These are phyloP conservation scores for Pollicipes pollicipes DNA, from an alignment of 1,140 invertebrate genomes.

Conservation along the genomic window DNA sequence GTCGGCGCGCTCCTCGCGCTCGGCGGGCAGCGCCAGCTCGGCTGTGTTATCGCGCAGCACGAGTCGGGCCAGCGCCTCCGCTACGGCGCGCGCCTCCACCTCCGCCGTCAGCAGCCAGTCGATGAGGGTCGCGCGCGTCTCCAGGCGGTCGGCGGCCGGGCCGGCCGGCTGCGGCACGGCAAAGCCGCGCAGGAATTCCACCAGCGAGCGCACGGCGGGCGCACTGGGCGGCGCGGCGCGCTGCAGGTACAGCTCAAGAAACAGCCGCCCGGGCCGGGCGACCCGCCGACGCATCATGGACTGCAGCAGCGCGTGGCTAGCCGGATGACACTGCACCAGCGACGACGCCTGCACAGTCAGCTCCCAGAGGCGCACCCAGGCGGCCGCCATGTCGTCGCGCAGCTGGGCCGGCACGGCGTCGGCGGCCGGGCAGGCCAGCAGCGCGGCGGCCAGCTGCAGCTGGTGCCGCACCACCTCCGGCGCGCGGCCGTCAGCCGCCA, in stretches of 20 bases:
- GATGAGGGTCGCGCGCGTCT: neutral
- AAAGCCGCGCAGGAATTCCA: neutral
- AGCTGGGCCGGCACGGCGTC: neutral
- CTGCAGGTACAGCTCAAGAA: neutral
- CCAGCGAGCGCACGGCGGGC: neutral
- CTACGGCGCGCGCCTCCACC: neutral
- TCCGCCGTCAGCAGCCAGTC: neutral
- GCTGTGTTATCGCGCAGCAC: neutral
- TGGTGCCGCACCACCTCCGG: neutral
- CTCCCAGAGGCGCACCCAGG: neutral
- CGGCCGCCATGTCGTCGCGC: neutral
- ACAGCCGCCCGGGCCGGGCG: neutral
- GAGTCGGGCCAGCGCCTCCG: neutral
- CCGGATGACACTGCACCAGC: neutral
- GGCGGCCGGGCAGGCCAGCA: neutral
- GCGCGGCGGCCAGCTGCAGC: neutral
- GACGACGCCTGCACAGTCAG: neutral
- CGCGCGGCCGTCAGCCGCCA: neutral
- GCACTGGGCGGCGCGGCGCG: too few relatives aligned
- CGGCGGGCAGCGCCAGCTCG: neutral
- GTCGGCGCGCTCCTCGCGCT: too few relatives aligned
- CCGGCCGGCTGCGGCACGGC: neutral
- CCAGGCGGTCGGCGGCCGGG: neutral
- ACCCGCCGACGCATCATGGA: neutral
- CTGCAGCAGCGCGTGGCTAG: neutral